Percentiles rank a stretch among this genome's conserved stretches.
Conservation (phyloP, 2,113 vertebrate species). For the Mobula birostris region DNA sequence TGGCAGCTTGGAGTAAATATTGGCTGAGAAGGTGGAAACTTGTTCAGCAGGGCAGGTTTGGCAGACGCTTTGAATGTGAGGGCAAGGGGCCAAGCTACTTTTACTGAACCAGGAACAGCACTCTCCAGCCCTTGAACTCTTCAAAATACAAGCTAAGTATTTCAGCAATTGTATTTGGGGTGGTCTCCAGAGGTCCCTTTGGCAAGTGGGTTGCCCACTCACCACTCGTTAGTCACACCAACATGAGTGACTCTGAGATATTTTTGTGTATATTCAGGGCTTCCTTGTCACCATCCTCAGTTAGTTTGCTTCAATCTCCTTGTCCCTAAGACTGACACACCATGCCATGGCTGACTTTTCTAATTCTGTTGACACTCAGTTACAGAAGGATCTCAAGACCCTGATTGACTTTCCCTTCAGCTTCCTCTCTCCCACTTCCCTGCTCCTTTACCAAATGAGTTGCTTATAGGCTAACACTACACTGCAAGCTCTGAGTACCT, state of each 20-base stretch:
- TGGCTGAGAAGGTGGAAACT: background rate
- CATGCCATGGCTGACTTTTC: background rate
- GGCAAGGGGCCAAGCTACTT: background rate
- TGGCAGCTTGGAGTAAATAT: background rate
- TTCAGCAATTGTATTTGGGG: background rate
- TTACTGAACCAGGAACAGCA: background rate
- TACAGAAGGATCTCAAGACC: background rate
- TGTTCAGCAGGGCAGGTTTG: background rate
- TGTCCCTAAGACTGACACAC: background rate
- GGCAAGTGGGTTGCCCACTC: background rate
- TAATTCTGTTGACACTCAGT: background rate
- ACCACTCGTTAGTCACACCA: background rate
- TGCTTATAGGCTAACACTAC: background rate
- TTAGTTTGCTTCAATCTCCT: background rate
- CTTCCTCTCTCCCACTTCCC: background rate
- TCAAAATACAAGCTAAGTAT: too few relatives aligned
- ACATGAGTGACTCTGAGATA: background rate
- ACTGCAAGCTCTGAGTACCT: background rate
- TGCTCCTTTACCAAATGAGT: background rate
- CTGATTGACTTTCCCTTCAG: background rate
- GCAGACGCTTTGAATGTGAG: background rate
- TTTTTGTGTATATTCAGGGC: background rate
- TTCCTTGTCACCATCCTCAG: background rate
- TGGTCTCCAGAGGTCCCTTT: background rate
- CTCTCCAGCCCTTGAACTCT: background rate